phyloP scores from a whole-genome alignment of 2,888 invertebrate genomes.

The Philopedon plagiatum region DNA sequence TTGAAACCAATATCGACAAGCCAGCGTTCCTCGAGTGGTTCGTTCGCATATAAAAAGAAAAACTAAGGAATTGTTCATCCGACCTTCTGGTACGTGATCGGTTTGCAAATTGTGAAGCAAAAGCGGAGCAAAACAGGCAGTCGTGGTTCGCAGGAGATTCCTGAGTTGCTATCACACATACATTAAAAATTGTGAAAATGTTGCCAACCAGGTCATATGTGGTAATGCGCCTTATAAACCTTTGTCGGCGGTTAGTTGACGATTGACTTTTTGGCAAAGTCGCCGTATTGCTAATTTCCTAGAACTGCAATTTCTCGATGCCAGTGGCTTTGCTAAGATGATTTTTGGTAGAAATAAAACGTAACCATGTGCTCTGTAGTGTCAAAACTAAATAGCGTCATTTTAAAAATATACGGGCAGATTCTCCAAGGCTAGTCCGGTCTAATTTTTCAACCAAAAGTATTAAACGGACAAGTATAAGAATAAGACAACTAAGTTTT shows the following conservation, averaged over 20 bases:
- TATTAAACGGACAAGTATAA: too few species aligned
- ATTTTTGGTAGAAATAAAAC: too few species aligned
- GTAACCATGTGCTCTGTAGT: too few species aligned
- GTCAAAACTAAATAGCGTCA: too few species aligned
- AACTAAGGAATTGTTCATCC: conserved; percentile 49
- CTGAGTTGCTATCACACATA: conserved; percentile 49
- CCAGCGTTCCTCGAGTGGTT: conserved; percentile 46
- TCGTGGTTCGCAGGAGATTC: conserved; percentile 40
- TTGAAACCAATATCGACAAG: conserved; percentile 47
- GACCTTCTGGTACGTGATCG: conserved; percentile 53
- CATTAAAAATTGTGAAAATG: conserved; percentile 52
- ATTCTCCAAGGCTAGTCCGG: too few species aligned
- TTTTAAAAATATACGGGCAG: too few species aligned
- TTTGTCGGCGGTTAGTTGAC: conserved; percentile 36
- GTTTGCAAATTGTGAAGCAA: conserved; percentile 44
- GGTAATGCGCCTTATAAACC: conserved; percentile 44
- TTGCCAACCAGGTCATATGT: conserved; percentile 46
- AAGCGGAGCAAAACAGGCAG: conserved; percentile 46
- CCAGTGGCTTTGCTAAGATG: too few species aligned
- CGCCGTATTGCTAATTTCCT: background rate
- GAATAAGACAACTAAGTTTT: too few species aligned
- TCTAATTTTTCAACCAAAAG: too few species aligned
- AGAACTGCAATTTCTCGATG: background rate
- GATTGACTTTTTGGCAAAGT: conserved; percentile 39
- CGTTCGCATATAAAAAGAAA: conserved; percentile 44